A percentile compares a stretch with the other conserved stretches of the same genome.
These are phyloP conservation scores for Caradrina clavipalpis DNA, from an alignment of 2,888 invertebrate species.

Conservation along the genomic window DNA sequence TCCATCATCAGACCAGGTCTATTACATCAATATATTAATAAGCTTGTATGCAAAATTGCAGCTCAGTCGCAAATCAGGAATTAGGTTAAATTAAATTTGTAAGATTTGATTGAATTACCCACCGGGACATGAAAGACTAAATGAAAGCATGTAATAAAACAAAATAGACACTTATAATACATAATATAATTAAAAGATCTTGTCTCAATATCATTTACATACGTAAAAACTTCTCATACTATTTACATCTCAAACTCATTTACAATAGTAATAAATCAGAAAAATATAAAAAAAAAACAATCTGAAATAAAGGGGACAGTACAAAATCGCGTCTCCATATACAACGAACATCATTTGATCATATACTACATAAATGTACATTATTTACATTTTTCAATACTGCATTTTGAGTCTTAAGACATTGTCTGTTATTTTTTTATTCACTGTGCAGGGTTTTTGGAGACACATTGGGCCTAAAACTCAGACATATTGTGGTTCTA, in stretches of 20 bases:
- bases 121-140: too few relatives aligned
- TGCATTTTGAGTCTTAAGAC: constrained; percentile 59
- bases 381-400: constrained; percentile 70
- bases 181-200: constrained; percentile 86
- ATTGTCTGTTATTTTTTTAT: constrained; percentile 29
- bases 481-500: constrained; percentile 25
- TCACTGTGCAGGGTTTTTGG: constrained; percentile 8
- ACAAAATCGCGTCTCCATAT: constrained; percentile 71
- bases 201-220: constrained; percentile 85
- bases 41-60: too few relatives aligned
- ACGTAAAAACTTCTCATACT: constrained; percentile 79
- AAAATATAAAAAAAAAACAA: constrained; percentile 71
- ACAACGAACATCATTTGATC: constrained; percentile 67
- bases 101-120: too few relatives aligned
- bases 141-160: constrained; percentile 64
- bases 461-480: constrained; percentile 45
- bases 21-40: too few relatives aligned
- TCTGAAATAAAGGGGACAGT: constrained; percentile 74
- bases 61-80: too few relatives aligned
- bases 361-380: constrained; percentile 66
- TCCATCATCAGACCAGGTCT: too few relatives aligned
- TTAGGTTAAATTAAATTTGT: too few relatives aligned
- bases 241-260: constrained; percentile 83
- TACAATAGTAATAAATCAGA: constrained; percentile 73
- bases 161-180: constrained; percentile 74